A percentile compares a stretch with the other conserved stretches of the same genome.
These are phyloP conservation scores for Acromyrmex heyeri DNA, from an alignment of 1,140 invertebrate species.

Conservation along the genomic window DNA sequence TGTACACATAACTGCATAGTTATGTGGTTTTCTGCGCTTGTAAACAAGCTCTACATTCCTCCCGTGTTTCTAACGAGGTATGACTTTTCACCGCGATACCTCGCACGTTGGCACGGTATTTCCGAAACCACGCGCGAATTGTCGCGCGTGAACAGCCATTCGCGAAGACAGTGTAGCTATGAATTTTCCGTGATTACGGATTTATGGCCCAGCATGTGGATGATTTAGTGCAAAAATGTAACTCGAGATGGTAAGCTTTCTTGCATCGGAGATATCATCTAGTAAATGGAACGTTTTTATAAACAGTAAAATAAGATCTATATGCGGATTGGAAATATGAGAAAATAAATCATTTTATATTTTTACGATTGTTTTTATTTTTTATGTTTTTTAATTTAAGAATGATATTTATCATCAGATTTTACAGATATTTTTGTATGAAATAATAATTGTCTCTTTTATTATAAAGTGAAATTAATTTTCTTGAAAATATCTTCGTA, in stretches of 20 bases:
- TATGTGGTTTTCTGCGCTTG: conserved; percentile 58
- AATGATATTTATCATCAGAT: neutral
- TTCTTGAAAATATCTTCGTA: neutral
- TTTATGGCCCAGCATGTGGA: conserved; percentile 19
- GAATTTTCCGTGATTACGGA: conserved; percentile 38
- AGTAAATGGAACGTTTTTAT: neutral
- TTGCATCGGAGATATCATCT: neutral
- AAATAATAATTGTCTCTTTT: neutral
- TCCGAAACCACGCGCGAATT: conserved; percentile 54
- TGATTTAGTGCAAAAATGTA: conserved; percentile 34
- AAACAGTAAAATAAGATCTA: neutral
- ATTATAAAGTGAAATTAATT: neutral
- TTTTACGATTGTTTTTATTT: neutral
- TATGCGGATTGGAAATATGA: neutral
- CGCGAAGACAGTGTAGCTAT: conserved; percentile 29
- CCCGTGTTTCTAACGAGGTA: conserved; percentile 52
- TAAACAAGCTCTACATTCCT: conserved; percentile 50
- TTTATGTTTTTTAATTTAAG: neutral
- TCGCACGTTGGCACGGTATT: conserved; percentile 13
- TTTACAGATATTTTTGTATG: neutral
- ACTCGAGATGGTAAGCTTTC: conserved; percentile 17
- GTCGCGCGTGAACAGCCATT: conserved; percentile 36
- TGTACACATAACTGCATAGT: conserved; percentile 60
- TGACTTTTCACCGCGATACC: conserved; percentile 49
- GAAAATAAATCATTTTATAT: neutral